These are phyloP conservation scores for Thaleichthys pacificus DNA, from an alignment of 2,797 vertebrate genomes.

Conservation along the genomic window DNA sequence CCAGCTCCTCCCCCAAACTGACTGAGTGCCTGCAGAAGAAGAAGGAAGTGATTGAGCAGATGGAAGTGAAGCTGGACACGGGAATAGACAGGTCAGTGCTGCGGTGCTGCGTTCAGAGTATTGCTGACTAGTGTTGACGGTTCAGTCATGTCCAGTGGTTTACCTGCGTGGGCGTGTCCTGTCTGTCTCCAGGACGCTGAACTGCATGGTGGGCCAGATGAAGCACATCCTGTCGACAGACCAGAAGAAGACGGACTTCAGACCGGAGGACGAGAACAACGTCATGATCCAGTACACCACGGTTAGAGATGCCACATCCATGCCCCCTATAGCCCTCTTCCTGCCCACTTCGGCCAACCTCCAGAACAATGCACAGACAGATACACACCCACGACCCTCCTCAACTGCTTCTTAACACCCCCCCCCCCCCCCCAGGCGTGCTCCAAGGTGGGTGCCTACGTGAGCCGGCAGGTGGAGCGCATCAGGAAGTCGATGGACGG, in stretches of 20 bases:
- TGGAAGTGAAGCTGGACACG: conserved; percentile 98
- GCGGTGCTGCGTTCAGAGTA: no score
- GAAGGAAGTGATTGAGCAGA: conserved; percentile 98
- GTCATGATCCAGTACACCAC: conserved; percentile 97
- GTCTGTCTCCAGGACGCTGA: conserved; percentile 85
- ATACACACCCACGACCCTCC: no score
- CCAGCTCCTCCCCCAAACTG: conserved; percentile 95
- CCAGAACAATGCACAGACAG: no score
- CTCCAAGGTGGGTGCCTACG: conserved; percentile 92
- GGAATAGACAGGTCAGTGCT: conserved; percentile 91
- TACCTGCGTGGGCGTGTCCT: conserved; percentile 1
- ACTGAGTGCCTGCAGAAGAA: conserved; percentile 99
- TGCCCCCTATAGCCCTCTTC: not conserved
- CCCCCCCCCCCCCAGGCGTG: conserved; percentile 80
- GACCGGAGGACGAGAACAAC: conserved; percentile 96
- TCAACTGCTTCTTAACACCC: not conserved
- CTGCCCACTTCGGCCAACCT: not conserved
- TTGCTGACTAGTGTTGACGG: not conserved
- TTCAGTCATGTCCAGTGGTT: not conserved
- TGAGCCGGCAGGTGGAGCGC: conserved; percentile 95
- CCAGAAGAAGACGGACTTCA: conserved; percentile 99
- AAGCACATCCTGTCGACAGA: conserved; percentile 94
- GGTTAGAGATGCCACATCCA: conserved; percentile 72
- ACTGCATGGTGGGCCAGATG: conserved; percentile 99
- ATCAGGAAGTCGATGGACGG: conserved; percentile 97